Percentiles rank a stretch among this genome's conserved stretches.
These are phyloP conservation scores for Nematostella vectensis DNA, from an alignment of 92 coral and sea anemone species.

Conservation along the genomic window DNA sequence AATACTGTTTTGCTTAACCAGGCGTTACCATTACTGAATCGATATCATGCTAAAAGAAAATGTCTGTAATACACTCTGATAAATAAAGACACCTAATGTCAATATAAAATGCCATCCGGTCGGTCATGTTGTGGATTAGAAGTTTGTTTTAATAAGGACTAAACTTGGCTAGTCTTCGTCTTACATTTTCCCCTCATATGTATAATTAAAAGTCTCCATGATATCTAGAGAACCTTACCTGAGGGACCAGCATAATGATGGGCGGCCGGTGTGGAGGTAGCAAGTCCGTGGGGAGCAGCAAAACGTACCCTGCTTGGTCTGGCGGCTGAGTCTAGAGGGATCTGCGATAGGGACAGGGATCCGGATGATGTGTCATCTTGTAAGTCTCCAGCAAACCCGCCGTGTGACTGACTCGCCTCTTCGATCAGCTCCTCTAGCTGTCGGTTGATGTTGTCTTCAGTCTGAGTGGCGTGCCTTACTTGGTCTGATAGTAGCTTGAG, in stretches of 20 bases:
- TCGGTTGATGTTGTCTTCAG: conserved; percentile 86
- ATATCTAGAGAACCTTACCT: too few species aligned
- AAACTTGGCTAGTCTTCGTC: too few species aligned
- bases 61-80: too few species aligned
- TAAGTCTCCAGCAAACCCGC: conserved; percentile 49
- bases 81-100: too few species aligned
- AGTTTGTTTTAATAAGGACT: neutral
- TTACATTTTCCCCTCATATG: too few species aligned
- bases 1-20: neutral
- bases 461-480: conserved; percentile 74
- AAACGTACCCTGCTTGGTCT: conserved; percentile 42
- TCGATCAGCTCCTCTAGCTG: conserved; percentile 86
- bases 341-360: conserved; percentile 47
- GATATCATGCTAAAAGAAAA: too few species aligned
- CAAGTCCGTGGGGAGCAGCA: conserved; percentile 43
- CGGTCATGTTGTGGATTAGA: too few species aligned
- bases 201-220: too few species aligned
- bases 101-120: too few species aligned
- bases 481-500: conserved; percentile 70
- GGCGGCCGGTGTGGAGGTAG: conserved; percentile 92
- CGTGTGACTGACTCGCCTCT: conserved; percentile 80
- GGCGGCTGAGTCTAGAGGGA: conserved; percentile 51
- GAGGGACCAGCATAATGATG: conserved; percentile 37
- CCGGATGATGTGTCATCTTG: conserved; percentile 54
- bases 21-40: too few species aligned